Evolutionary conservation across 2,113 vertebrate genomes (phyloP), one percentile per base, ranked within the genome.

Genomic region (Syngnathus floridae): DNA sequence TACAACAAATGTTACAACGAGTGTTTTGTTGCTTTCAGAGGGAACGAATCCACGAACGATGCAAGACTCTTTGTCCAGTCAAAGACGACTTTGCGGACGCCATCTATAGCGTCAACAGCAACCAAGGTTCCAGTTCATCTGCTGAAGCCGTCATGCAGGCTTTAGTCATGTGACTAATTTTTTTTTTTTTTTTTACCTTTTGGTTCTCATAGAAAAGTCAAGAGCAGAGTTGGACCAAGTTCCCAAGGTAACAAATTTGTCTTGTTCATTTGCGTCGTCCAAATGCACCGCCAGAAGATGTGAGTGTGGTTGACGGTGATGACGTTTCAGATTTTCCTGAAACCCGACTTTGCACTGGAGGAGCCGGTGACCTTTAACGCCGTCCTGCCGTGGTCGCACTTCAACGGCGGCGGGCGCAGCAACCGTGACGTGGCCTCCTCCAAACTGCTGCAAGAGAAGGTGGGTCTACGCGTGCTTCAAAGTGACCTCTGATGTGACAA

Each of bases 311-410:
- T 3, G 56, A 59, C 17, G 4, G n/a, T 14, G 58, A 13, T 14
- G 10, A 41, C 12, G 77, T 73, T 77, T 45, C 89, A 99, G 97
- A 96, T 99, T 88, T 99, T 99, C 91, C 92, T 97, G 95, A 97
- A 93, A 89, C 95, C 95, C 17, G 96, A 98, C 76, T 99, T 99
- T 86, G 93, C 93, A 81, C 93, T 99, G 90, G 94, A 97, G 19
- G 95, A 99, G 72, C 90, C 96, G 3, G 75, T 90, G 82, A 97
- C 94, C 7, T 99, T 99, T 90, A 94, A 93, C 84, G 76, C 91
- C 0, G 97, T 99, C 80, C 92, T 99, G 86, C 97, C 97, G 19
- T 99, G 97, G 97, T 94, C 95, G 66, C 96, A 99, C 91, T 99
- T 98, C 89, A 93, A 92, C 90, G 91, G 94, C 55, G 93, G 92